phyloP scores from a whole-genome alignment of 2,888 invertebrate genomes.

The Acanthosepion lycidas region DNA sequence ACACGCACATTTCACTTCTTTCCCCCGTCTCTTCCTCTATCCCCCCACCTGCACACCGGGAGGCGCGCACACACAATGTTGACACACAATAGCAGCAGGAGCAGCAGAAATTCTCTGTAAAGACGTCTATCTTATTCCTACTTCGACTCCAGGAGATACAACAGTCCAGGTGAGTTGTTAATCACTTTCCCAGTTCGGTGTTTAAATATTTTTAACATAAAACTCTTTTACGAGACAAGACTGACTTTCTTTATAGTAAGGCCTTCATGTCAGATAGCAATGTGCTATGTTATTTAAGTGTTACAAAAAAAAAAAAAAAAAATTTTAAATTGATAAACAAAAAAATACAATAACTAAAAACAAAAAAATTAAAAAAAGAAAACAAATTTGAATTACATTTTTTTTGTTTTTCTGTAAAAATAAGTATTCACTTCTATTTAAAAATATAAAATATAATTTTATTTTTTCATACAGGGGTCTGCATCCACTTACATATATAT shows the following conservation, averaged over 20 bases:
- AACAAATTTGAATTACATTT: neutral
- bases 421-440: too few species aligned
- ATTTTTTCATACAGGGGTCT: too few species aligned
- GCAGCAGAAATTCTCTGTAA: constrained; percentile 20
- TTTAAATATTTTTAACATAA: neutral
- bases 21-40: neutral
- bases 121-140: constrained; percentile 33
- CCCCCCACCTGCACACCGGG: neutral
- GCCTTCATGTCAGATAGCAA: neutral
- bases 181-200: neutral
- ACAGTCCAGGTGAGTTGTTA: constrained; percentile 33
- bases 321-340: neutral
- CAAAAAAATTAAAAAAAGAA: neutral
- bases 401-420: neutral
- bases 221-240: neutral
- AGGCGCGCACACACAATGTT: constrained; percentile 2
- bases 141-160: constrained; percentile 23
- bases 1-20: neutral
- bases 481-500: too few species aligned
- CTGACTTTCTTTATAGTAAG: neutral
- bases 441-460: too few species aligned
- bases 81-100: constrained; percentile 33
- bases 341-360: neutral
- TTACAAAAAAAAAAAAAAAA: neutral
- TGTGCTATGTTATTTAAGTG: neutral